Evolutionary conservation across 2,797 vertebrate species (phyloP), one percentile per base, ranked within the genome.

Genomic region (Acanthornis magna): DNA sequence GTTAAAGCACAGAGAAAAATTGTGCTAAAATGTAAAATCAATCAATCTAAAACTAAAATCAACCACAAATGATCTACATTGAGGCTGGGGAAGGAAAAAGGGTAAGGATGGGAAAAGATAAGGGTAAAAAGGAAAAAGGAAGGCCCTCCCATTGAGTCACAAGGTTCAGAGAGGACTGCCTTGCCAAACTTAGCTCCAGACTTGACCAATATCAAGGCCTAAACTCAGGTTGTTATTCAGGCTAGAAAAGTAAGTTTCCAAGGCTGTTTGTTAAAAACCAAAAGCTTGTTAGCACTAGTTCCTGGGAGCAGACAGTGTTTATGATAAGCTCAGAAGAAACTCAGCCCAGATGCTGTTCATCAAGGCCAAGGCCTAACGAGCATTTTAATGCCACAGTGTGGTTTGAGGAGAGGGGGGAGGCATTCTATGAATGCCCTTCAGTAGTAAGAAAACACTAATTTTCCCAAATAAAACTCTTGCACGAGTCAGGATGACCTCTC

Each of bases 331-430:
- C 57, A 38, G 50, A 18, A 53, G 66, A 21, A 36, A 27, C 40
- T 47, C 34, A 61, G 48, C 48, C 30, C 23, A n/a, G 43, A 38
- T 34, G 53, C 29, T 42, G 30, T 4, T 81, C 32, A 71, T 42
- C 40, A 30, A 47, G 36, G 38, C 19, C 43, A 63, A 51, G 8
- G 25, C 45, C 25, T n/a, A 58, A 40, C 0, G 5, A 34, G 15
- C 10, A 16, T 54, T 54, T 48, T 54, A 12, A 32, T 22, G 11
- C 30, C 17, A 16, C 4, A 13, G 5, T 19, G 40, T 0, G 0
- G 21, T 34, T 25, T 0, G 0, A 42, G 40, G 40, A 42, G 25
- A 15, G 6, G 6, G 11, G 34, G 10, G 5, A 54, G 53, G 25
- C 1, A 1, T 57, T 61, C 45, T 80, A 30, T 77, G 62, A 55